A percentile compares a stretch with the other conserved stretches of the same genome.
phyloP scores from a whole-genome alignment of 2,113 vertebrate genomes.

The Dolichallabes microphthalmus region DNA sequence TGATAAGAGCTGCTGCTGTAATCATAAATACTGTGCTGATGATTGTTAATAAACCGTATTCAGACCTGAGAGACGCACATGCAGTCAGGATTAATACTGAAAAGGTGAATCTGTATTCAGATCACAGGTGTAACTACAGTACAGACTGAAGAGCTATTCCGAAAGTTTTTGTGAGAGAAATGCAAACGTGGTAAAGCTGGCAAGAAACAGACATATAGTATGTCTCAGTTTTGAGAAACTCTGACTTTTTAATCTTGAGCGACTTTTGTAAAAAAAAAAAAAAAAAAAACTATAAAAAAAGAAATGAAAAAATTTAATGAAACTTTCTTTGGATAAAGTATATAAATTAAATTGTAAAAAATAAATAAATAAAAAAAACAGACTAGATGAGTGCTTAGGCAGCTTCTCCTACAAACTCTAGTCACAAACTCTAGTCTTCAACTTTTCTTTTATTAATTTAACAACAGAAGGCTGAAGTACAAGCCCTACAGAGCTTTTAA shows the following conservation, averaged over 20 bases:
- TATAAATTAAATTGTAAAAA: background rate
- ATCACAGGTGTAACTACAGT: too few relatives aligned
- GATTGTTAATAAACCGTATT: background rate
- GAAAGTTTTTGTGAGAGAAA: too few relatives aligned
- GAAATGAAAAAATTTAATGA: too few relatives aligned
- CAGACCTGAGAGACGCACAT: background rate
- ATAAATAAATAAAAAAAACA: background rate
- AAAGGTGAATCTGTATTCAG: background rate
- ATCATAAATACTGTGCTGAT: background rate
- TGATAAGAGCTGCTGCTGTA: background rate
- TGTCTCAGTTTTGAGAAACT: background rate
- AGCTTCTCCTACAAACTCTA: background rate
- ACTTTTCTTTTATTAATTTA: too few relatives aligned
- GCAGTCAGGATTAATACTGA: background rate
- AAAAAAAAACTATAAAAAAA: too few relatives aligned
- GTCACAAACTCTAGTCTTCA: too few relatives aligned
- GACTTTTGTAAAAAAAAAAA: too few relatives aligned
- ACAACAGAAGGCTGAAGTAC: too few relatives aligned
- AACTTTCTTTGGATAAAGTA: too few relatives aligned
- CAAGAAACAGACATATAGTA: background rate
- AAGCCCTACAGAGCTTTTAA: too few relatives aligned
- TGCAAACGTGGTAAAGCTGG: too few relatives aligned
- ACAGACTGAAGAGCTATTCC: too few relatives aligned
- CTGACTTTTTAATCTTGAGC: background rate
- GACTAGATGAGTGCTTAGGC: background rate